phyloP scores from a whole-genome alignment of 1,140 invertebrate species.

The Pogonomyrmex barbatus region DNA sequence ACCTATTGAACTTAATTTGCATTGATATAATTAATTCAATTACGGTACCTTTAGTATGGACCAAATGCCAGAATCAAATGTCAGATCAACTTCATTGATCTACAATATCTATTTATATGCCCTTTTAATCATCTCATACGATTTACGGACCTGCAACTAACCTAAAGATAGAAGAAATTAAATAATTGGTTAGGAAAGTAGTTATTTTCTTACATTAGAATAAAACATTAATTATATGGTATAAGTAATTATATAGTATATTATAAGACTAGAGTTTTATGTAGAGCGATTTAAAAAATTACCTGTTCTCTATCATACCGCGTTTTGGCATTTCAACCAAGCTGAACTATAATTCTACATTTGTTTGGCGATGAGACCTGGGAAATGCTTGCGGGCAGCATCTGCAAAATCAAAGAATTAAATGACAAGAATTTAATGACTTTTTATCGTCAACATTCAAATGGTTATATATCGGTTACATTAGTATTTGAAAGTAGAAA shows the following conservation, averaged over 20 bases:
- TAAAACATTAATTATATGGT: background rate
- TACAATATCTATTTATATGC: too few relatives aligned
- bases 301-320: constrained; percentile 5
- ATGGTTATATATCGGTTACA: background rate
- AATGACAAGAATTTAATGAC: background rate
- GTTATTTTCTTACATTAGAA: too few relatives aligned
- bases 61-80: too few relatives aligned
- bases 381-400: constrained; percentile 15
- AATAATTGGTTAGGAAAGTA: too few relatives aligned
- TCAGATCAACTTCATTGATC: too few relatives aligned
- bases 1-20: too few relatives aligned
- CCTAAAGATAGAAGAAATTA: too few relatives aligned
- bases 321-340: constrained; percentile 18
- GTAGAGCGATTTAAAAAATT: background rate
- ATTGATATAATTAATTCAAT: too few relatives aligned
- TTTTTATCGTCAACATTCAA: too few relatives aligned
- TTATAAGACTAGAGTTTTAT: background rate
- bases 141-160: too few relatives aligned
- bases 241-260: background rate
- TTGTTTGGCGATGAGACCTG: background rate
- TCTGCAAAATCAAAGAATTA: background rate
- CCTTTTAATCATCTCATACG: too few relatives aligned
- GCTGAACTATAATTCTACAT: background rate
- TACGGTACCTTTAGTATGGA: too few relatives aligned
- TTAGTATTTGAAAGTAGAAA: background rate